Conservation (phyloP, 2,113 vertebrate species). For the Hippoglossus stenolepis region DNA sequence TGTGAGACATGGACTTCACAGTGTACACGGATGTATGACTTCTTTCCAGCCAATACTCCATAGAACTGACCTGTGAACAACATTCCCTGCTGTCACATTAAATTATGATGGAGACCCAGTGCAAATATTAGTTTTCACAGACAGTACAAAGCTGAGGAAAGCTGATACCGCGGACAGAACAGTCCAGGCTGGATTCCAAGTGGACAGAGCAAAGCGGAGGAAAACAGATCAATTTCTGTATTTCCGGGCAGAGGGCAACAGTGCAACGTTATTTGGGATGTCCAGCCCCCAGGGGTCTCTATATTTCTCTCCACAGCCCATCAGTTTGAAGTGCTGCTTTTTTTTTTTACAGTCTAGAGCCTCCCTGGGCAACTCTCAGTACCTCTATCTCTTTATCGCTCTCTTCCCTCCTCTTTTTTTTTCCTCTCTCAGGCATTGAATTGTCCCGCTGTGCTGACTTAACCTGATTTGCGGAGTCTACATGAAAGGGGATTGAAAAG, state of each 20-base stretch:
- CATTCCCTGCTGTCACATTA: conserved; percentile 17
- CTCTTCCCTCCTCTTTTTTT: neutral
- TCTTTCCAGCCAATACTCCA: neutral
- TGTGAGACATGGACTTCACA: no score
- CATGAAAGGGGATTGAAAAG: conserved; percentile 10
- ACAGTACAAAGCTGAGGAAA: conserved; percentile 17
- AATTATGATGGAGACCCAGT: neutral
- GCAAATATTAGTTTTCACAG: conserved; percentile 39
- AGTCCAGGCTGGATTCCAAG: conserved; percentile 25
- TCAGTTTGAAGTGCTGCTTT: conserved; percentile 28
- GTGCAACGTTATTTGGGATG: conserved; percentile 65
- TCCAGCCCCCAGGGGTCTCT: conserved; percentile 6
- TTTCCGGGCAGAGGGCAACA: conserved; percentile 62
- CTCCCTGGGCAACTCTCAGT: conserved; percentile 13
- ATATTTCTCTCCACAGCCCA: conserved; percentile 47
- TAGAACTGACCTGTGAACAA: conserved; percentile 20
- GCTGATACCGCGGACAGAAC: conserved; percentile 10
- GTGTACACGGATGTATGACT: no score
- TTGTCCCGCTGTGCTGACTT: conserved; percentile 41
- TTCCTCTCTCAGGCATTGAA: conserved; percentile 19
- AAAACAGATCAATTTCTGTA: conserved; percentile 62
- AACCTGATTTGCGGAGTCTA: conserved; percentile 41
- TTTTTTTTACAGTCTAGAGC: conserved; percentile 19
- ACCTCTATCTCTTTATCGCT: conserved; percentile 30
- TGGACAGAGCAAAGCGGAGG: conserved; percentile 18